Conservation (phyloP, 2,797 vertebrate genomes). For the Nyctalus aviator region DNA sequence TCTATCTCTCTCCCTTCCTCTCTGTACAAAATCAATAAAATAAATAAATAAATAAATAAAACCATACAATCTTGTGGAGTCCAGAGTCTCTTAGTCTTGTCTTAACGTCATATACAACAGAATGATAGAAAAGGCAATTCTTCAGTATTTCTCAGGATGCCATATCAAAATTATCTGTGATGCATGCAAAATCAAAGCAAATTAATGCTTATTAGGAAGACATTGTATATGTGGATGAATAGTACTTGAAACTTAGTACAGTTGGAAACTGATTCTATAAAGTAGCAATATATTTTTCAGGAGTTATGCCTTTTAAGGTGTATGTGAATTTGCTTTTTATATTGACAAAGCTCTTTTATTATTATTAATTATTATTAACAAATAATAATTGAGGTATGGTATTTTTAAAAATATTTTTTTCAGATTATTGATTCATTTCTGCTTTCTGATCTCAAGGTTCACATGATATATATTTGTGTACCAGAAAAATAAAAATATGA, state of each 20-base stretch:
- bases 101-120: neutral
- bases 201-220: neutral
- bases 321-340: neutral
- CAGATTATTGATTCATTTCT: conserved; percentile 17
- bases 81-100: neutral
- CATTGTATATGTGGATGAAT: neutral
- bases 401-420: conserved; percentile 31
- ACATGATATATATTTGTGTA: conserved; percentile 28
- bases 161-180: neutral
- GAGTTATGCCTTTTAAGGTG: neutral
- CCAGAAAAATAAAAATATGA: conserved; percentile 46
- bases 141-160: neutral
- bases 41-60: too few relatives aligned
- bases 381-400: neutral
- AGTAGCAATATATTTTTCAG: neutral
- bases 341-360: neutral
- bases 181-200: conserved; percentile 16
- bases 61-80: neutral
- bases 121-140: neutral
- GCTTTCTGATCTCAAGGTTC: conserved; percentile 3
- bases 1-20: too few relatives aligned
- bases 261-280: conserved; percentile 3
- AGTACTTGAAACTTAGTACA: neutral
- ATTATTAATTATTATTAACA: too few relatives aligned
- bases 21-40: too few relatives aligned